Base-by-base conservation (phyloP, 2,113 vertebrate species). In the Empidonax alnorum region DNA sequence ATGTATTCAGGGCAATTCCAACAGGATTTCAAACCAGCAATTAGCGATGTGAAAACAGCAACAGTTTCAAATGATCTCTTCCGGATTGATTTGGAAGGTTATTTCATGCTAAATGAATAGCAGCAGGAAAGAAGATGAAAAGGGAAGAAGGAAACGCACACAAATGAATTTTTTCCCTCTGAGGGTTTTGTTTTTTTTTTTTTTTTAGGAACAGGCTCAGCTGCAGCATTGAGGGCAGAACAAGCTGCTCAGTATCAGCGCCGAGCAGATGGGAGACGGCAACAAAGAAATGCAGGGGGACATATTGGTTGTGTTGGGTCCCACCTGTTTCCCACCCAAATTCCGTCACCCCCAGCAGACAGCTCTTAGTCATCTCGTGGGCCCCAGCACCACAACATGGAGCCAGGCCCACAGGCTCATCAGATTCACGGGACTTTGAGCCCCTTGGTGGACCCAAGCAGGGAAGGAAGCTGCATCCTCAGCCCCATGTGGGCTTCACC, bases 101-200 rank as follows among this genome's bases (percentile, higher is more conserved):
- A 69, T 96, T 96, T 96, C 92, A 94, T 91, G 93, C 90, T 78
- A 91, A 85, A 42, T 96, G 85, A 96, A 88, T 84, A 94, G 92
- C 85, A 88, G 82, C 93, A 93, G 93, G 94, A 93, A 95, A 91
- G 93, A 88, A 80, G 73, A 92, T 81, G 79, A 93, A 95, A 93
- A 87, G 68, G 22, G 27, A 47, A 76, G 52, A 61, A 73, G 49
- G 59, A 80, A 91, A 77, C 15, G 1, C 73, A 49, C 22, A 73
- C 81, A 91, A 81, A 72, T 72, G 61, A 47, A 35, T 93, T 89
- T 95, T 90, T 93, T 53, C 50, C 75, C 73, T 84, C 33, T 41
- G 39, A 87, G 72, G 33, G 30, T 5, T n/a, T 87, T 71, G 85
- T 75, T 72, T 75, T 18, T 39, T 39, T 39, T 39, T 39, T 41